phyloP scores from a whole-genome alignment of 30 jellyfish, hydroid and myxozoan species.

The Pelagia noctiluca region DNA sequence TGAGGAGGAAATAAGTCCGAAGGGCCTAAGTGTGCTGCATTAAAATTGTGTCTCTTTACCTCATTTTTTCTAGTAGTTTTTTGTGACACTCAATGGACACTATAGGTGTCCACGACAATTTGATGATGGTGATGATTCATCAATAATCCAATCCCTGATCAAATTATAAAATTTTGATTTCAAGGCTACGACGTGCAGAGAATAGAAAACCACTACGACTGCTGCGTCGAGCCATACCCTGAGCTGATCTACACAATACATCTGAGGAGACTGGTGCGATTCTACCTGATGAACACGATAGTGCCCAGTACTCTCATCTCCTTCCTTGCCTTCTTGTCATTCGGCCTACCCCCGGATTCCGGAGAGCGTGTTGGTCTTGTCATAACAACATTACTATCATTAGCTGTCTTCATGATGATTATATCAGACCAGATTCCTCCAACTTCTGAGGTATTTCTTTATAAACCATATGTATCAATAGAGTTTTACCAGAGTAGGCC shows the following conservation, averaged over 20 bases:
- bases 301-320: conserved; percentile 89
- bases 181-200: conserved; percentile 71
- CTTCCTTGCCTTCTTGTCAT: conserved; percentile 77
- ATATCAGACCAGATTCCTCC: conserved; percentile 89
- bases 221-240: conserved; percentile 88
- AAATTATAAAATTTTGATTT: background rate
- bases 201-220: conserved; percentile 35
- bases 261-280: conserved; percentile 73
- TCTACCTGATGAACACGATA: conserved; percentile 74
- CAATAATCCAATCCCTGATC: background rate
- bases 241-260: conserved; percentile 65
- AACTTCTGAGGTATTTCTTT: conserved; percentile 88
- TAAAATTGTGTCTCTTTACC: too few species aligned
- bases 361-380: conserved; percentile 90
- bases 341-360: conserved; percentile 82
- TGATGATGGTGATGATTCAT: too few species aligned
- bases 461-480: too few species aligned
- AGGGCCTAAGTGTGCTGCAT: too few species aligned
- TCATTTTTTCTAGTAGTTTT: too few species aligned
- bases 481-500: too few species aligned
- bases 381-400: conserved; percentile 85
- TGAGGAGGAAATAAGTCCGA: too few species aligned
- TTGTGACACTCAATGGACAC: too few species aligned
- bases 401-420: conserved; percentile 83
- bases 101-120: too few species aligned